Evolutionary conservation across 2,797 vertebrate genomes (phyloP).

Genomic region (Epinephelus coioides): DNA sequence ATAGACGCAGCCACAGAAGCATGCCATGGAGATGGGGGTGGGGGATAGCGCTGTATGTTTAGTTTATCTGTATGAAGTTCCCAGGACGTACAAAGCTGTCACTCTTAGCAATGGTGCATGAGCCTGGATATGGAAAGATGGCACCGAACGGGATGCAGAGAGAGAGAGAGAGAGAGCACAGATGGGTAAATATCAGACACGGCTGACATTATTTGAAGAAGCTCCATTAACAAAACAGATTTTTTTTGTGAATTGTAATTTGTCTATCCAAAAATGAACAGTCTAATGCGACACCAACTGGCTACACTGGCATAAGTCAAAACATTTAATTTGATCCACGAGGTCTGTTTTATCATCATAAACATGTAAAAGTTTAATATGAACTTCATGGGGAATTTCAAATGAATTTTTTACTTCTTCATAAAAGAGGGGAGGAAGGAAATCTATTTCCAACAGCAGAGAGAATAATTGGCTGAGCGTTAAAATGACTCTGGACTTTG

Average conservation of each 20-base stretch:
- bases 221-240: conserved; percentile 47
- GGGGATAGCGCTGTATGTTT: conserved; percentile 66
- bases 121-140: conserved; percentile 75
- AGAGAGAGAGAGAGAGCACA: conserved; percentile 62
- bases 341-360: conserved; percentile 62
- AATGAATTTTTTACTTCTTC: conserved; percentile 63
- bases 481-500: conserved; percentile 71
- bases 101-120: conserved; percentile 80
- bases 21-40: conserved; percentile 70
- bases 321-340: conserved; percentile 54
- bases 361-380: conserved; percentile 73
- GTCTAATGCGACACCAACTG: conserved; percentile 37
- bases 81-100: conserved; percentile 85
- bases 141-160: conserved; percentile 64
- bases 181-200: conserved; percentile 77
- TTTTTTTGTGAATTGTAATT: conserved; percentile 47
- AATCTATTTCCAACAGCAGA: conserved; percentile 67
- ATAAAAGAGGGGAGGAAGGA: conserved; percentile 45
- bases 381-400: conserved; percentile 69
- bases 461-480: conserved; percentile 76
- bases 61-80: conserved; percentile 82
- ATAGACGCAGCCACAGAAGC: conserved; percentile 84
- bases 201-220: conserved; percentile 67
- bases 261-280: conserved; percentile 48
- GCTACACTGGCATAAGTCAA: conserved; percentile 35